A percentile compares a stretch with the other conserved stretches of the same genome.
Evolutionary conservation across 35 echinoderm and acorn worm genomes (phyloP).

Genomic region (Holothuria glaberrima): DNA sequence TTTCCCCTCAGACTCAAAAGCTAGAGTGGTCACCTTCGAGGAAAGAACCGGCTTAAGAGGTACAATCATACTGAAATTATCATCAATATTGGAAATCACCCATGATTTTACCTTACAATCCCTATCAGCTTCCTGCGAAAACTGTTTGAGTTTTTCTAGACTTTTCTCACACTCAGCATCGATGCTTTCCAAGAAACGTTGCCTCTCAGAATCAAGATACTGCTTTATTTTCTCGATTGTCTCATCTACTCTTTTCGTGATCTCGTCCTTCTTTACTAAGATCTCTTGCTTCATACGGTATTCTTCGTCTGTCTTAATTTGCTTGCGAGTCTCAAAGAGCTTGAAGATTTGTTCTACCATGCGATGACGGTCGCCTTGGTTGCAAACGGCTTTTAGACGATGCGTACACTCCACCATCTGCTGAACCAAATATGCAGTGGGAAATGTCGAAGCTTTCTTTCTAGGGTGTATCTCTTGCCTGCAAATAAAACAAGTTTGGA

Average conservation of each 20-base stretch:
- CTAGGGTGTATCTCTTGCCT: not conserved
- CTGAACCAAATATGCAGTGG: not conserved
- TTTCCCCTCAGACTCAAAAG: not conserved
- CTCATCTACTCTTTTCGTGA: not conserved
- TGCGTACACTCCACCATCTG: not conserved
- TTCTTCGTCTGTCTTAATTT: not conserved
- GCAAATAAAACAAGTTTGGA: constrained; percentile 2
- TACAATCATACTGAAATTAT: not conserved
- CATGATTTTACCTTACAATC: not conserved
- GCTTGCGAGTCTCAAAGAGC: not conserved
- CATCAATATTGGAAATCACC: not conserved
- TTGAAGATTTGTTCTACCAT: not conserved
- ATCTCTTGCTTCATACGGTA: not conserved
- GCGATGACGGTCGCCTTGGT: too few species aligned
- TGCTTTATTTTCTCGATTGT: not conserved
- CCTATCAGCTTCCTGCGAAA: not conserved
- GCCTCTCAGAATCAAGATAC: not conserved
- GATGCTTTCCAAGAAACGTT: not conserved
- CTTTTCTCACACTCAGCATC: not conserved
- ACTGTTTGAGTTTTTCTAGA: not conserved
- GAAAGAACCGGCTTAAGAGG: not conserved
- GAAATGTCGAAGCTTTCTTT: not conserved
- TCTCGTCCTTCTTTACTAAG: not conserved
- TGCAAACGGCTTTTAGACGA: not conserved
- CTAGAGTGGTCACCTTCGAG: not conserved